These are phyloP conservation scores for Drosophila dives DNA, from an alignment of 2,888 invertebrate species.

Conservation along the genomic window DNA sequence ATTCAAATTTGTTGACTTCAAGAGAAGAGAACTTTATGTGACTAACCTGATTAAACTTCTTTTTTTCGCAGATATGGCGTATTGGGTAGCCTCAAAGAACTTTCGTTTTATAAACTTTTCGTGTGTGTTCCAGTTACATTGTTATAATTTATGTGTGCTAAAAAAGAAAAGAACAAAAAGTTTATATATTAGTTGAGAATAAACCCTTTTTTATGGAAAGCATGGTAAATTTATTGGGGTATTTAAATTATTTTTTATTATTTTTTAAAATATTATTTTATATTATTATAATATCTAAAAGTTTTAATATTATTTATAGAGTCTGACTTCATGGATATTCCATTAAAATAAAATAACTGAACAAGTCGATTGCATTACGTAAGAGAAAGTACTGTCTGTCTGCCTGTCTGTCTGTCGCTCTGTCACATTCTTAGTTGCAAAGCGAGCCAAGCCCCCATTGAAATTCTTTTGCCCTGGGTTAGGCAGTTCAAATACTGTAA, in stretches of 20 bases:
- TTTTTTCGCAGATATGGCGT: constrained; percentile 6
- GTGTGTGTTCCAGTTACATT: constrained; percentile 51
- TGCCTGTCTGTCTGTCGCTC: constrained; percentile 28
- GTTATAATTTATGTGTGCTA: constrained; percentile 33
- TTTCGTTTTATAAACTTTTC: constrained; percentile 16
- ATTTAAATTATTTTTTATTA: no score
- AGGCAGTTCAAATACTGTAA: constrained; percentile 21
- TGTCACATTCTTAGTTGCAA: constrained; percentile 14
- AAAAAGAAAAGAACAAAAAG: constrained; percentile 4
- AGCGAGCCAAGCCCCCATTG: constrained; percentile 54
- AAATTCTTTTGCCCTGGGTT: constrained; percentile 50
- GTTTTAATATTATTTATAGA: background rate
- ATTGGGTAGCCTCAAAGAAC: constrained; percentile 21
- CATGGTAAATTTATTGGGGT: background rate
- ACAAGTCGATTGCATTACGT: constrained; percentile 50
- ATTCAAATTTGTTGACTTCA: background rate
- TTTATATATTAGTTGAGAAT: background rate
- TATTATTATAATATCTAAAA: background rate
- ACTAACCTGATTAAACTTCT: constrained; percentile 52
- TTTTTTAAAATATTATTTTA: no score
- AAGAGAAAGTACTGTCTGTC: constrained; percentile 40
- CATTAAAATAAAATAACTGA: background rate
- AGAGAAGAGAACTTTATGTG: constrained; percentile 1
- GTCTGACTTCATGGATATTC: background rate
- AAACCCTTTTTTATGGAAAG: background rate